phyloP scores from a whole-genome alignment of 2,888 invertebrate genomes.

The Dioctria linearis region DNA sequence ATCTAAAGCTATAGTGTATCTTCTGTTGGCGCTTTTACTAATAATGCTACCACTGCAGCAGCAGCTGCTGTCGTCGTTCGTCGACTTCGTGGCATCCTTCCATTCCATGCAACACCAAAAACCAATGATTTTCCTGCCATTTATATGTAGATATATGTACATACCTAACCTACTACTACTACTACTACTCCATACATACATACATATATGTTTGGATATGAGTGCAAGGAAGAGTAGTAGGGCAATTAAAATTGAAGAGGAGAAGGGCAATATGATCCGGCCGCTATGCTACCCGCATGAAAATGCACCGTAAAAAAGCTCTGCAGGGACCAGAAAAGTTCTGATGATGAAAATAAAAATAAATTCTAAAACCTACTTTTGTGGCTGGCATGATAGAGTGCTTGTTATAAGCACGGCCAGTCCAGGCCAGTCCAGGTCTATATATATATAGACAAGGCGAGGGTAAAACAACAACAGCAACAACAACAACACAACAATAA shows the following conservation, averaged over 20 bases:
- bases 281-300: neutral
- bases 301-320: conserved; percentile 35
- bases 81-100: conserved; percentile 5
- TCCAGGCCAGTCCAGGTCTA: neutral
- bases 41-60: conserved; percentile 17
- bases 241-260: neutral
- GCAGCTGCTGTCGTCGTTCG: neutral
- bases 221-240: no score
- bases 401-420: neutral
- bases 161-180: neutral
- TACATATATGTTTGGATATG: no score
- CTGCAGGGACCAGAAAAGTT: conserved; percentile 30
- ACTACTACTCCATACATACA: no score
- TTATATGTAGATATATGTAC: no score
- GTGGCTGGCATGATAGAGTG: conserved; percentile 17
- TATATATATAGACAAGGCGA: neutral
- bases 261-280: neutral
- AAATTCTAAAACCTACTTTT: conserved; percentile 35
- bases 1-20: neutral
- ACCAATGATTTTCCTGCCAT: neutral
- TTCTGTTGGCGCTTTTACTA: neutral
- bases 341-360: conserved; percentile 44
- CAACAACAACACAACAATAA: no score
- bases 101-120: neutral
- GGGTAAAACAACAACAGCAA: no score